phyloP scores from a whole-genome alignment of 2,797 vertebrate species.

The Thalassophryne amazonica region DNA sequence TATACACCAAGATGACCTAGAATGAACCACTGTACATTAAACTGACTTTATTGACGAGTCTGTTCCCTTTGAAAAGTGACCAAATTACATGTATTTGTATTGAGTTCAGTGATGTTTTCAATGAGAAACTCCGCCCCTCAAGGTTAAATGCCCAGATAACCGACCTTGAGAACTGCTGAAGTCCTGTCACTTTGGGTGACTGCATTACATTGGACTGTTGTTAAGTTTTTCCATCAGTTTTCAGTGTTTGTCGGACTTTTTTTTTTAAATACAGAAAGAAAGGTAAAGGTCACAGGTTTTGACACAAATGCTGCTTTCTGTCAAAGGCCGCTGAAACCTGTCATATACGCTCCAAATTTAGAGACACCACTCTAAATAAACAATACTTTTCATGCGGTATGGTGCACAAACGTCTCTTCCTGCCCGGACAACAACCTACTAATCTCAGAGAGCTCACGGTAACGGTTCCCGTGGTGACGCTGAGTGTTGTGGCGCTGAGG shows the following conservation, averaged over 20 bases:
- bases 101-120: too few relatives aligned
- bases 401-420: slow-evolving; percentile 36
- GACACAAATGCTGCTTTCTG: slow-evolving; percentile 28
- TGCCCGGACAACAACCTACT: slow-evolving; percentile 59
- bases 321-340: slow-evolving; percentile 24
- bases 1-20: too few relatives aligned
- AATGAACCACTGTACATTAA: too few relatives aligned
- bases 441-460: slow-evolving; percentile 43
- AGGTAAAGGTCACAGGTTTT: slow-evolving; percentile 49
- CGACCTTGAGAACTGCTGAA: too few relatives aligned
- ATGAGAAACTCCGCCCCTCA: too few relatives aligned
- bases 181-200: too few relatives aligned
- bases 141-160: too few relatives aligned
- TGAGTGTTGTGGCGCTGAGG: slow-evolving; percentile 28
- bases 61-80: too few relatives aligned
- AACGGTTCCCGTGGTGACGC: slow-evolving; percentile 45
- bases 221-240: not conserved
- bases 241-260: not conserved
- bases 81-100: too few relatives aligned
- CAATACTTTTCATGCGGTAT: slow-evolving; percentile 40
- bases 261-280: too few relatives aligned
- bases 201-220: too few relatives aligned
- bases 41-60: too few relatives aligned
- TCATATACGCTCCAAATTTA: slow-evolving; percentile 51
- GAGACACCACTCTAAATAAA: slow-evolving; percentile 59